Percentiles rank a stretch among this genome's conserved stretches.
Conservation (phyloP, 2,113 vertebrate species). For the Hippoglossus stenolepis region DNA sequence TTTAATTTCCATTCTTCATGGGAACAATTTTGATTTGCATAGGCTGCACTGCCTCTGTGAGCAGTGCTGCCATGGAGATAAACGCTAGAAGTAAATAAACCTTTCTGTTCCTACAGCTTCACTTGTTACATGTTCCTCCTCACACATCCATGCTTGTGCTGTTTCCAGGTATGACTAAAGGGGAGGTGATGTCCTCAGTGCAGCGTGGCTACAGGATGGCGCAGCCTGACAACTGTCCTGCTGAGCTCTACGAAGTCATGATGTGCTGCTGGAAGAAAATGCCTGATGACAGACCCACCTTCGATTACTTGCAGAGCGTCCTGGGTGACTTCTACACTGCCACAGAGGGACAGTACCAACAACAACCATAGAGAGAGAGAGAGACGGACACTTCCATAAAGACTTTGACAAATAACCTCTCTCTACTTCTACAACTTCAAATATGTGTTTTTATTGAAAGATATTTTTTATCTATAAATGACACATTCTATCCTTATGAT, state of each 20-base stretch:
- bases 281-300: slow-evolving; percentile 92
- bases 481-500: not conserved
- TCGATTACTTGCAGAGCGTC: slow-evolving; percentile 92
- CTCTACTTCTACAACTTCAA: not conserved
- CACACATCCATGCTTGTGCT: not conserved
- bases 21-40: not conserved
- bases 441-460: not conserved
- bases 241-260: slow-evolving; percentile 90
- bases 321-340: slow-evolving; percentile 94
- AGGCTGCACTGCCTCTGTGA: not conserved
- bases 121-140: not conserved
- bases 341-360: slow-evolving; percentile 94
- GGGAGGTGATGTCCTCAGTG: slow-evolving; percentile 80
- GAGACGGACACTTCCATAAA: not conserved
- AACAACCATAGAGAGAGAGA: slow-evolving; percentile 79
- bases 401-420: slow-evolving; percentile 9
- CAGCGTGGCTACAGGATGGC: slow-evolving; percentile 93
- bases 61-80: not conserved
- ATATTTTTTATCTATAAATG: slow-evolving; percentile 21
- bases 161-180: slow-evolving; percentile 80
- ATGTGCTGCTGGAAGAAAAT: slow-evolving; percentile 88
- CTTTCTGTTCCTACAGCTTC: not conserved
- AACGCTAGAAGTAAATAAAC: not conserved
- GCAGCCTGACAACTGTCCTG: slow-evolving; percentile 83
- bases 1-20: not conserved